Base-by-base conservation (phyloP, 2,888 invertebrate genomes). In the Microctonus aethiopoides region DNA sequence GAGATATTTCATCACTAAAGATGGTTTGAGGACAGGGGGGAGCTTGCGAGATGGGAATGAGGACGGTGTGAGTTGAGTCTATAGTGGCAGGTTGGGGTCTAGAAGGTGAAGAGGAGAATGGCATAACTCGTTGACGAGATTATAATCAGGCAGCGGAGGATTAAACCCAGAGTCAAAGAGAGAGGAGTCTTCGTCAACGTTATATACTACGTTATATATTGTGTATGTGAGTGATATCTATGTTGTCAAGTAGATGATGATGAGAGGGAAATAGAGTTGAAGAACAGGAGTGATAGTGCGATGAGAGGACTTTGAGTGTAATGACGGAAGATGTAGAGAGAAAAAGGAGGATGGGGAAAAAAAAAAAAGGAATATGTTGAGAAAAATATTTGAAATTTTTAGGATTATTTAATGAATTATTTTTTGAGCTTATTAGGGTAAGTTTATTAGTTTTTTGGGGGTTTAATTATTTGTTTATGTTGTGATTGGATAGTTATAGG, bases 71-170 rank as follows among this genome's bases (percentile, higher is more conserved):
- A 36, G 46, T 13, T 54, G 46, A 61, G 36, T 26, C 34, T 26
- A 64, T 56, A 56, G 56, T 56, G 59, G 62, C 32, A n/a, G 20
- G 20, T 60, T 20, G 54, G 51, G 61, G 68, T 75, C 65, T 52
- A 69, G 39, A 46, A 64, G 70, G 70, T 68, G 65, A 68, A 59
- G 60, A 61, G 52, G 71, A 72, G 73, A 83, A 81, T 77, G 81
- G 79, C 79, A 80, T 84, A 84, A 84, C 82, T 84, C 83, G 82
- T 81, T 84, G 84, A 85, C 82, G 84, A 84, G 85, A 84, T 85
- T 84, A 84, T 85, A 85, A 85, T 85, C 84, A 84, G 81, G 80
- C 81, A 77, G 78, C 79, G 76, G 60, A 77, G 83, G 82, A 81
- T 84, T 83, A 83, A 83, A 84, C 82, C 80, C 77, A 70, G 74